Evolutionary conservation across 2,113 vertebrate genomes (phyloP).

Genomic region (Pao palembangensis): DNA sequence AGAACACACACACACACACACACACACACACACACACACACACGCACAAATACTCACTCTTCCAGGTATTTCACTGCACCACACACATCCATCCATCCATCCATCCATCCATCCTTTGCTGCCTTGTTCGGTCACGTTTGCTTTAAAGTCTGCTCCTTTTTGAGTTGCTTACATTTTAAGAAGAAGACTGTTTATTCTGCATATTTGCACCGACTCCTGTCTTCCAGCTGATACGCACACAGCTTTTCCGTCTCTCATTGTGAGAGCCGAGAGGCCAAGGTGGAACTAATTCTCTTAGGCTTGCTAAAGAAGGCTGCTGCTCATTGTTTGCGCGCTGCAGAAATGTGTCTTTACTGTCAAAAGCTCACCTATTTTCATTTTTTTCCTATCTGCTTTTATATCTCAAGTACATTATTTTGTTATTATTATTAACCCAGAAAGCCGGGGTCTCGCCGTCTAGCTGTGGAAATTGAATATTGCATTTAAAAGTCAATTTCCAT

Average conservation of each 20-base stretch:
- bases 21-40: no score
- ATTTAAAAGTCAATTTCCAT: slow-evolving; percentile 80
- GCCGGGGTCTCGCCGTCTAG: slow-evolving; percentile 30
- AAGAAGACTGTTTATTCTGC: slow-evolving; percentile 16
- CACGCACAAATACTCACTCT: no score
- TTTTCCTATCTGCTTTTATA: slow-evolving; percentile 74
- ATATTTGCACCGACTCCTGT: slow-evolving; percentile 19
- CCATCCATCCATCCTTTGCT: no score
- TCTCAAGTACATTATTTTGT: slow-evolving; percentile 78
- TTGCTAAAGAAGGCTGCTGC: slow-evolving; percentile 61
- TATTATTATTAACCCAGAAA: slow-evolving; percentile 75
- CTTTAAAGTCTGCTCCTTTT: no score
- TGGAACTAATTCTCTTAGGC: slow-evolving; percentile 63
- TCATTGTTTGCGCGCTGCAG: slow-evolving; percentile 65
- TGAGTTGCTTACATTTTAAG: slow-evolving; percentile 9
- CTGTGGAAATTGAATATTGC: slow-evolving; percentile 77
- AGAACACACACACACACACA: no score
- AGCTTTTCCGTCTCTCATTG: slow-evolving; percentile 42
- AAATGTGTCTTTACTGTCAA: slow-evolving; percentile 56
- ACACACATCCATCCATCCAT: no score
- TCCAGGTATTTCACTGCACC: no score
- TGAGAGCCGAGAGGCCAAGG: slow-evolving; percentile 55
- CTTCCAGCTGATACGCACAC: slow-evolving; percentile 30
- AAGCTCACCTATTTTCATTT: slow-evolving; percentile 61
- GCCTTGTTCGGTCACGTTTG: no score